Base-by-base conservation (phyloP, 1,140 invertebrate species). In the Bombus superbus region DNA sequence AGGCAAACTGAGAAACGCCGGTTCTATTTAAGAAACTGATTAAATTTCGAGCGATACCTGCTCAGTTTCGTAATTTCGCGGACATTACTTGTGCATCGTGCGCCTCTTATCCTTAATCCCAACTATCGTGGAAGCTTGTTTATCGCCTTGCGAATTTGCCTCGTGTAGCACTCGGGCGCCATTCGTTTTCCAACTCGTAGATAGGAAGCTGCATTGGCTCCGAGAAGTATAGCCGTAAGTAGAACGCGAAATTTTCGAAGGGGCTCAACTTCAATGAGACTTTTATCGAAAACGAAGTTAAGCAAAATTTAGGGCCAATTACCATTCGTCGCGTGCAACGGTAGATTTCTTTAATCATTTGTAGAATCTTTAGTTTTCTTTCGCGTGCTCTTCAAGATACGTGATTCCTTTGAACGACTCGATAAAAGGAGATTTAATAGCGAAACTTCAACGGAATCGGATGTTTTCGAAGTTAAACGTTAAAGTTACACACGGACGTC, bases 71-170 rank as follows among this genome's bases (percentile, higher is more conserved):
- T 71, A 74, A 85, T 85, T 85, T 85, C 80, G 47, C 81, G 53
- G 42, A 53, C 81, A 72, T 83, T 83, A 83, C 66, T 53, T 53
- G 73, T 32, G 59, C 59, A 38, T 44, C 66, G 28, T 75, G 74
- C 79, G 73, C 74, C 59, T 40, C 66, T 57, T 69, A 59, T 83
- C 66, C 73, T 25, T 62, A 83, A 83, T 69, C 57, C 82, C 69
- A 64, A 69, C 82, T 78, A 83, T 77, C 42, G n/a, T 47, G 74
- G 74, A 59, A 83, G 82, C 82, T 83, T 83, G 74, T 83, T 83
- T 83, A 85, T 79, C 83, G 77, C 47, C 42, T 64, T 22, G 53
- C 76, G 40, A 80, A 78, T 80, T 72, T 81, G 32, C 77, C 47
- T 72, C 28, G 47, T 72, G 32, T 75, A 78, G 22, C 42, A 53